Conservation (phyloP, 2,888 invertebrate species). For the Lasioglossum vierecki region DNA sequence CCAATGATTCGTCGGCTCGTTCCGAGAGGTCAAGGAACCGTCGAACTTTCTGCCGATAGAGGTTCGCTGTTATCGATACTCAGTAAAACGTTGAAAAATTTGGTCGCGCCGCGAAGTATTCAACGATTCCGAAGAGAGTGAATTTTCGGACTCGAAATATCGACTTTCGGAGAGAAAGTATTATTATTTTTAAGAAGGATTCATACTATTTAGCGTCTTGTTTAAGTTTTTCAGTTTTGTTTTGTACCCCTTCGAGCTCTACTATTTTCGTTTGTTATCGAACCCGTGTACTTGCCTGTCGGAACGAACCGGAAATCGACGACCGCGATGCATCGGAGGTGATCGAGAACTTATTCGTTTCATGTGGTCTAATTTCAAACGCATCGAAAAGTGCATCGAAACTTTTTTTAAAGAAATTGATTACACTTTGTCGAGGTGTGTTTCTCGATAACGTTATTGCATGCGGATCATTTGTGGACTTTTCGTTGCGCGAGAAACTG, state of each 20-base stretch:
- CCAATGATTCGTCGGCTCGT: conserved; percentile 54
- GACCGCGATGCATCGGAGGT: conserved; percentile 32
- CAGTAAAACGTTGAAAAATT: neutral
- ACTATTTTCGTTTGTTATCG: conserved; percentile 16
- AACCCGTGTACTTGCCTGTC: conserved; percentile 32
- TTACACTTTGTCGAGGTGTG: conserved; percentile 12
- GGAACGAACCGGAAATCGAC: conserved; percentile 51
- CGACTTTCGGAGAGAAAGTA: conserved; percentile 29
- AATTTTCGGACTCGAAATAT: neutral
- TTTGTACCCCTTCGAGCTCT: conserved; percentile 7
- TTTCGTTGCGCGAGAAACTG: conserved; percentile 31
- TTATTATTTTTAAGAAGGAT: conserved; percentile 40
- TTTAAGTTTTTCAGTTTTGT: conserved; percentile 26
- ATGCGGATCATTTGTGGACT: neutral
- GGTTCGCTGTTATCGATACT: neutral
- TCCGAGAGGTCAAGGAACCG: conserved; percentile 45
- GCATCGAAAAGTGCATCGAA: conserved; percentile 22
- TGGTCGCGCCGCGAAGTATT: conserved; percentile 5
- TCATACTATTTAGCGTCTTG: conserved; percentile 15
- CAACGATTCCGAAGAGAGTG: conserved; percentile 6
- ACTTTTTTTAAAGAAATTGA: conserved; percentile 2
- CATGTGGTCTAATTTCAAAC: conserved; percentile 34
- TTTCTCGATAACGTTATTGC: neutral
- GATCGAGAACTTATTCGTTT: conserved; percentile 36
- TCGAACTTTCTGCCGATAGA: neutral